These are phyloP conservation scores for Melinaea marsaeus DNA, from an alignment of 2,888 invertebrate genomes.

Conservation along the genomic window DNA sequence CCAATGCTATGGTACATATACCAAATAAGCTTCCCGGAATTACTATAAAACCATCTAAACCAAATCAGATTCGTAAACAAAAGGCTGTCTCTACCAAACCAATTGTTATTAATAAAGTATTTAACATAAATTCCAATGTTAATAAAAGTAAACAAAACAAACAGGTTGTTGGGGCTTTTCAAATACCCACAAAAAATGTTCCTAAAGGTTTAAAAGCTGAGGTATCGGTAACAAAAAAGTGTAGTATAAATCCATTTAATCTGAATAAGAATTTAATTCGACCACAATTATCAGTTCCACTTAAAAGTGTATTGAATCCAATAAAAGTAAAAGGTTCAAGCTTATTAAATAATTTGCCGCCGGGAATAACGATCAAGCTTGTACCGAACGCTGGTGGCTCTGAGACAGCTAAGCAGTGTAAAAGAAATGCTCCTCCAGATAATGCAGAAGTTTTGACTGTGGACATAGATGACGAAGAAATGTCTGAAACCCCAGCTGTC, in stretches of 20 bases:
- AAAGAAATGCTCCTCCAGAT: conserved; percentile 22
- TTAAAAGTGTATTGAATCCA: conserved; percentile 30
- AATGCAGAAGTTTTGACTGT: conserved; percentile 48
- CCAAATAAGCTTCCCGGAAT: conserved; percentile 51
- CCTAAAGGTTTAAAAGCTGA: conserved; percentile 24
- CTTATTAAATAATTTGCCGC: conserved; percentile 48
- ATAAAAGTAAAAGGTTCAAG: conserved; percentile 35
- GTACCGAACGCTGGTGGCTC: conserved; percentile 17
- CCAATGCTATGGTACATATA: conserved; percentile 68
- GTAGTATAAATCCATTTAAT: conserved; percentile 36
- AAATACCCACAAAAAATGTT: conserved; percentile 22
- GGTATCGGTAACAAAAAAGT: conserved; percentile 27
- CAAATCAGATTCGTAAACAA: conserved; percentile 9
- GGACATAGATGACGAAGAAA: conserved; percentile 65
- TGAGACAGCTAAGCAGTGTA: conserved; percentile 24
- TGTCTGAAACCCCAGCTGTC: conserved; percentile 31
- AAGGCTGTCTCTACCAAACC: conserved; percentile 29
- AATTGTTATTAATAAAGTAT: conserved; percentile 36
- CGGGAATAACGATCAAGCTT: conserved; percentile 47
- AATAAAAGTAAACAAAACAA: conserved; percentile 41
- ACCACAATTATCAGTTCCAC: conserved; percentile 30
- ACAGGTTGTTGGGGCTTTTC: conserved; percentile 35
- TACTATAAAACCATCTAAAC: conserved; percentile 49
- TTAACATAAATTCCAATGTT: conserved; percentile 29
- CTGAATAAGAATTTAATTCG: conserved; percentile 32